Evolutionary conservation across 2,113 vertebrate genomes (phyloP).

Genomic region (Tretioscincus oriximinensis): DNA sequence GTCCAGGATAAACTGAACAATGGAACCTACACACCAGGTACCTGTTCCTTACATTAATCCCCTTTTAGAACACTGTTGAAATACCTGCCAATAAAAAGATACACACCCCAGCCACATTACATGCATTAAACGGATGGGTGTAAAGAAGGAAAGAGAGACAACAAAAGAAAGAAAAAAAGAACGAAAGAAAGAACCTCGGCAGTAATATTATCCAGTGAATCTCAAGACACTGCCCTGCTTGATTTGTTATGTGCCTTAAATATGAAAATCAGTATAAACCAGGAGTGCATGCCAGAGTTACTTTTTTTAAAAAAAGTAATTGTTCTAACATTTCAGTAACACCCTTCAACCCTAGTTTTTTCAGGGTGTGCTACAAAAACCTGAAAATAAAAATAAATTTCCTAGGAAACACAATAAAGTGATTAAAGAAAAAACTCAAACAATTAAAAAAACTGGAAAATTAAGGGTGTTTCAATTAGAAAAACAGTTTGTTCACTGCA

Average conservation of each 20-base stretch:
- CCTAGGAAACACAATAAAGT: not conserved
- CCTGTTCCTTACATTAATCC: conserved; percentile 47
- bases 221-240: not conserved
- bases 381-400: not conserved
- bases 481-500: too few relatives aligned
- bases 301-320: not conserved
- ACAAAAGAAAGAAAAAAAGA: too few relatives aligned
- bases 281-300: not conserved
- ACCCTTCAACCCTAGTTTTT: not conserved
- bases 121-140: not conserved
- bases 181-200: too few relatives aligned
- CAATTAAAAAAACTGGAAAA: not conserved
- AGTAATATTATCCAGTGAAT: not conserved
- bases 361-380: not conserved
- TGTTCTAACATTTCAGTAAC: not conserved
- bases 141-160: not conserved
- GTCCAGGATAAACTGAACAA: conserved; percentile 18
- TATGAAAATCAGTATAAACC: not conserved
- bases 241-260: not conserved
- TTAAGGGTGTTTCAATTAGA: not conserved
- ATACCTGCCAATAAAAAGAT: conserved; percentile 11
- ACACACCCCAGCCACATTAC: not conserved
- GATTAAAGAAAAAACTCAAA: not conserved
- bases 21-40: not conserved
- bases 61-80: conserved; percentile 32